Percentiles rank a stretch among this genome's conserved stretches.
phyloP scores from a whole-genome alignment of 2,888 invertebrate species.

The Tanaodytes sp. region DNA sequence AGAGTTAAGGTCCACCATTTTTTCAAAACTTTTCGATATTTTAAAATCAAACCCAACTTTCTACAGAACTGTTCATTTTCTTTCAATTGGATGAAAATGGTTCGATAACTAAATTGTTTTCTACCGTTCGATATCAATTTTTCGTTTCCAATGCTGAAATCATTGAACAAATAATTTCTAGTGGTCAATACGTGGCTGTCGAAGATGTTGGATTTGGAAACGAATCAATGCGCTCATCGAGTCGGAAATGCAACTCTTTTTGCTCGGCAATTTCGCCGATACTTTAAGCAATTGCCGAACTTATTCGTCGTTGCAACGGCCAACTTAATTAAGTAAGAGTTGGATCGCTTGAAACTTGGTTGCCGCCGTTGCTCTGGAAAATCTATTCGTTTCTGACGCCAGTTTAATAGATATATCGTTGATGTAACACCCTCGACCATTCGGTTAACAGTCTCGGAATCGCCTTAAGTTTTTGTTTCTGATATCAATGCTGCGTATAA shows the following conservation, averaged over 20 bases:
- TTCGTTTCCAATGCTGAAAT: too few relatives aligned
- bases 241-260: slow-evolving; percentile 18
- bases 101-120: too few relatives aligned
- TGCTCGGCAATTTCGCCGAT: slow-evolving; percentile 30
- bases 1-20: too few relatives aligned
- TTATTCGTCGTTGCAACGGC: slow-evolving; percentile 21
- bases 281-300: slow-evolving; percentile 41
- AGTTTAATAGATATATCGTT: slow-evolving; percentile 41
- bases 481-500: too few relatives aligned
- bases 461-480: too few relatives aligned
- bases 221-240: slow-evolving; percentile 13
- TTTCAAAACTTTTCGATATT: too few relatives aligned
- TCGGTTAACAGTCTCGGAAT: slow-evolving; percentile 27
- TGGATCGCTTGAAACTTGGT: slow-evolving; percentile 31
- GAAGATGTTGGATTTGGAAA: slow-evolving; percentile 13
- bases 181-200: neutral
- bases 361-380: slow-evolving; percentile 20
- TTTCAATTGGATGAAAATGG: too few relatives aligned
- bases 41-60: too few relatives aligned
- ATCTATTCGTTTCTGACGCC: slow-evolving; percentile 35
- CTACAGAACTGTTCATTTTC: too few relatives aligned
- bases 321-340: slow-evolving; percentile 49
- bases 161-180: too few relatives aligned
- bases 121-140: too few relatives aligned
- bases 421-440: slow-evolving; percentile 38